phyloP scores from a whole-genome alignment of 2,797 vertebrate species.

The Danio kyathit region DNA sequence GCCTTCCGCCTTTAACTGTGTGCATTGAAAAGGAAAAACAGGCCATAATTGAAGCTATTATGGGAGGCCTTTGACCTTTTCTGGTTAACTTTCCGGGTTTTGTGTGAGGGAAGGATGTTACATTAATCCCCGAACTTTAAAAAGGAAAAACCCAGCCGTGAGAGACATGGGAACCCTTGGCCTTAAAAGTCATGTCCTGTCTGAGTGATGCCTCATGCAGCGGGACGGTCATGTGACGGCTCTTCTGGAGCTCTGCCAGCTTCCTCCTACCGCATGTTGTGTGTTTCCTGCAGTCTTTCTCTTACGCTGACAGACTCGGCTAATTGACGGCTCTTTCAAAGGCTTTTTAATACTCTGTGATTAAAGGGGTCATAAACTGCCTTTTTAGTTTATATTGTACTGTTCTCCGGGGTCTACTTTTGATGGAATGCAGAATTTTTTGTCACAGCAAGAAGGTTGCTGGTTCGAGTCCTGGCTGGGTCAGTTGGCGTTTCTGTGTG shows the following conservation, averaged over 20 bases:
- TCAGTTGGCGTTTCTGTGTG: too few relatives aligned
- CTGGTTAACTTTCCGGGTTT: constrained; percentile 42
- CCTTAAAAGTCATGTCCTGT: constrained; percentile 23
- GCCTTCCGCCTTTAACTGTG: constrained; percentile 34
- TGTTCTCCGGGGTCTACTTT: too few relatives aligned
- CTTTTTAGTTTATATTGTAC: too few relatives aligned
- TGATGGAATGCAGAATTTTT: too few relatives aligned
- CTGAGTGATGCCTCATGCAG: background rate
- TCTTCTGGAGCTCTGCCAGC: constrained; percentile 41
- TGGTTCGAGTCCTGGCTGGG: too few relatives aligned
- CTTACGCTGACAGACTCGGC: constrained; percentile 11
- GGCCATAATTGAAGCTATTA: constrained; percentile 46
- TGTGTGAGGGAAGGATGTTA: constrained; percentile 33
- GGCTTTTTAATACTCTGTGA: background rate
- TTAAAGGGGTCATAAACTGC: too few relatives aligned
- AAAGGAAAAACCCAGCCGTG: constrained; percentile 40
- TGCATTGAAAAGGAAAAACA: constrained; percentile 41
- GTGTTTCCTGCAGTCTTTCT: constrained; percentile 1
- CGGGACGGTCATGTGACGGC: constrained; percentile 28
- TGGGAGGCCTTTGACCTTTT: constrained; percentile 43
- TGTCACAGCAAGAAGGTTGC: too few relatives aligned
- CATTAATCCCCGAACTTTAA: background rate
- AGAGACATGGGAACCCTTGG: constrained; percentile 34
- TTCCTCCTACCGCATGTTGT: constrained; percentile 42
- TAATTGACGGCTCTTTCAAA: constrained; percentile 45